Evolutionary conservation across 2,797 vertebrate species (phyloP).

Genomic region (Enteromius viviparus): DNA sequence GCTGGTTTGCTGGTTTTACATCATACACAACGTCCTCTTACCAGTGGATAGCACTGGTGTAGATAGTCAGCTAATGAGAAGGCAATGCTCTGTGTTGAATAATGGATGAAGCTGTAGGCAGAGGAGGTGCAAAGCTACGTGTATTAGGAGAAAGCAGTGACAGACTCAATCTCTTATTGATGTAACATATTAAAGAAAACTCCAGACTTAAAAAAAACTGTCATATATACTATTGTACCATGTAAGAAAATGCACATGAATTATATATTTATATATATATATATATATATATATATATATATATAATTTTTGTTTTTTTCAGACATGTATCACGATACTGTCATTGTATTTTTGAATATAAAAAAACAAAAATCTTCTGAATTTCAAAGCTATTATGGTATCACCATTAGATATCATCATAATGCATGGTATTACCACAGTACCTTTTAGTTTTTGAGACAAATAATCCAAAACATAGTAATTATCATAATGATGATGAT

Average conservation of each 20-base stretch:
- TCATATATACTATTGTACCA: neutral
- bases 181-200: neutral
- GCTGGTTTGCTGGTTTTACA: constrained; percentile 27
- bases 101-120: constrained; percentile 23
- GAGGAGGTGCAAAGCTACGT: neutral
- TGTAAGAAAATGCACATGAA: neutral
- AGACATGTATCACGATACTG: no score
- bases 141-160: neutral
- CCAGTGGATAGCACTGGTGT: constrained; percentile 18
- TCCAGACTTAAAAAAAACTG: neutral
- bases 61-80: constrained; percentile 41
- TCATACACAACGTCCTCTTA: constrained; percentile 19
- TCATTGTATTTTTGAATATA: neutral
- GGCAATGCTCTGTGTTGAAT: neutral
- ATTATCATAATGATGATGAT: no score
- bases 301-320: no score
- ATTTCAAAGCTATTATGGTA: neutral
- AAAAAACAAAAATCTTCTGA: neutral
- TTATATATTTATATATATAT: no score
- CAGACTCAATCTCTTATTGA: neutral
- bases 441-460: neutral
- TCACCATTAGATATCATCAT: neutral
- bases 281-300: no score
- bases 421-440: neutral
- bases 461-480: neutral